Percentiles rank a stretch among this genome's conserved stretches.
Conservation (phyloP, 2,888 invertebrate genomes). For the Acanthoscelides obtectus region DNA sequence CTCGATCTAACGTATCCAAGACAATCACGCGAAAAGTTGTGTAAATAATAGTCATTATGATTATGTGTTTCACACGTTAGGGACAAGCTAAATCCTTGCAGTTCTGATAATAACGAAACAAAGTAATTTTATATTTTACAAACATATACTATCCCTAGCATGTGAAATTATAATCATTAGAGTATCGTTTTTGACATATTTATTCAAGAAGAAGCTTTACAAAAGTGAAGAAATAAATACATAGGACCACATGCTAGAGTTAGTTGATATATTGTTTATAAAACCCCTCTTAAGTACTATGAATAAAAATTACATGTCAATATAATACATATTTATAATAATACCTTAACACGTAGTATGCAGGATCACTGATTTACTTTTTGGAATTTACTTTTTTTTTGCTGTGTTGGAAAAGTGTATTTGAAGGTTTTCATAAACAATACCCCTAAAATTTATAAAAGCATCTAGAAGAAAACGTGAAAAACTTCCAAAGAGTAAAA, state of each 20-base stretch:
- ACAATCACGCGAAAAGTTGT: neutral
- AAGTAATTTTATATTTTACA: slow-evolving; percentile 6
- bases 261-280: neutral
- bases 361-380: too few relatives aligned
- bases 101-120: slow-evolving; percentile 21
- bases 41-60: neutral
- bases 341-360: too few relatives aligned
- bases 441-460: too few relatives aligned
- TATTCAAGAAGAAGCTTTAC: neutral
- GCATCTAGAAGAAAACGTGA: too few relatives aligned
- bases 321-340: too few relatives aligned
- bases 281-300: too few relatives aligned
- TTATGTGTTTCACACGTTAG: slow-evolving; percentile 38
- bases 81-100: slow-evolving; percentile 24
- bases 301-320: too few relatives aligned
- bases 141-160: slow-evolving; percentile 33
- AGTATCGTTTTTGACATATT: neutral
- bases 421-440: too few relatives aligned
- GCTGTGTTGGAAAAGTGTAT: too few relatives aligned
- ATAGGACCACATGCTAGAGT: slow-evolving; percentile 34
- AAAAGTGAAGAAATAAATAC: slow-evolving; percentile 3
- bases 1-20: neutral
- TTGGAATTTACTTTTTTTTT: too few relatives aligned
- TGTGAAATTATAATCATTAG: slow-evolving; percentile 36
- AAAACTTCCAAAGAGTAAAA: too few relatives aligned